phyloP scores from a whole-genome alignment of 1,140 invertebrate genomes.

The Chlorops oryzae region DNA sequence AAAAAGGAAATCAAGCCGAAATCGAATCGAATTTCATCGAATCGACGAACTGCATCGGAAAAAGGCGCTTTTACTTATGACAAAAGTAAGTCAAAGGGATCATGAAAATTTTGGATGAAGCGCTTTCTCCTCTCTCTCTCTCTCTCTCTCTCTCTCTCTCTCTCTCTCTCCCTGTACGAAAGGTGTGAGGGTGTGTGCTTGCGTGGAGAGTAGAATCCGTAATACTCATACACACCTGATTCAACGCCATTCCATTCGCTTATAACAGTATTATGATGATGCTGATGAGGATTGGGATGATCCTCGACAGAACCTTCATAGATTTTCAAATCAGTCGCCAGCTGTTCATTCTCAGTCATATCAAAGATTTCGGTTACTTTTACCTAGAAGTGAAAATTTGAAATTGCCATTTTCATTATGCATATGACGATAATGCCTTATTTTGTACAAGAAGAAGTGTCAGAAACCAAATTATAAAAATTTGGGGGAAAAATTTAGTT shows the following conservation, averaged over 20 bases:
- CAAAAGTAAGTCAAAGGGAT: no score
- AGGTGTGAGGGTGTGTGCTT: neutral
- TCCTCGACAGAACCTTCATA: slow-evolving; percentile 33
- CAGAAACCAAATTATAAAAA: no score
- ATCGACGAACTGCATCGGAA: no score
- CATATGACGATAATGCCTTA: neutral
- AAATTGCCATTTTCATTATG: neutral
- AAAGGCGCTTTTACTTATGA: no score
- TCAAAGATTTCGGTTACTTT: slow-evolving; percentile 85
- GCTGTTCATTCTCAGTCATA: slow-evolving; percentile 61
- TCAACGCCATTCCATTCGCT: slow-evolving; percentile 47
- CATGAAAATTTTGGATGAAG: no score
- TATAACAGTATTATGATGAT: slow-evolving; percentile 31
- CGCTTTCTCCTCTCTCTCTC: no score
- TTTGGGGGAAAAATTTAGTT: no score
- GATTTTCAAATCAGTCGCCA: slow-evolving; percentile 32
- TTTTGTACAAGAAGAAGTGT: no score
- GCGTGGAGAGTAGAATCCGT: neutral
- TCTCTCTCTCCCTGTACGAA: no score
- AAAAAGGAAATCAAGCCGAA: no score
- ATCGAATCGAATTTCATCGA: no score
- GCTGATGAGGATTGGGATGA: slow-evolving; percentile 29
- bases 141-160: no score
- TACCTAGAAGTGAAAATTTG: slow-evolving; percentile 50
- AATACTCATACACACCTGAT: slow-evolving; percentile 40